These are phyloP conservation scores for Amiota mariae DNA, from an alignment of 2,888 invertebrate species.

Conservation along the genomic window DNA sequence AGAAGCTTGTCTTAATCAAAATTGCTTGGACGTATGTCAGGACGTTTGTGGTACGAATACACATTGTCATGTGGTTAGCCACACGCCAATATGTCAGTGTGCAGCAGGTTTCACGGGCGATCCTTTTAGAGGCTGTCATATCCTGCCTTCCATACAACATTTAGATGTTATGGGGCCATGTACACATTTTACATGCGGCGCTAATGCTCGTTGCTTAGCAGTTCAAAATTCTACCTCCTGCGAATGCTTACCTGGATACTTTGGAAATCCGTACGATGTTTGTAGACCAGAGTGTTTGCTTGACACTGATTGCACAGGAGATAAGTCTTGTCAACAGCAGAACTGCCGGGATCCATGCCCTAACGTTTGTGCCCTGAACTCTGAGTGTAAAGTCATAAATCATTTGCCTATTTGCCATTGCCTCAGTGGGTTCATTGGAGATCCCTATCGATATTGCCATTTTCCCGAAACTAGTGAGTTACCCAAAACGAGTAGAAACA, in stretches of 20 bases:
- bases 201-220: conserved; percentile 80
- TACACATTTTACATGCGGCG: conserved; percentile 79
- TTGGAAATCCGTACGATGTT: conserved; percentile 81
- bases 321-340: conserved; percentile 81
- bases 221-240: conserved; percentile 80
- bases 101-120: conserved; percentile 80
- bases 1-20: conserved; percentile 81
- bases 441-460: conserved; percentile 82
- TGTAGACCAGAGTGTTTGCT: conserved; percentile 87
- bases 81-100: conserved; percentile 77
- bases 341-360: conserved; percentile 87
- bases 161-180: conserved; percentile 75
- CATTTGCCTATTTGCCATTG: conserved; percentile 83
- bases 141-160: conserved; percentile 57
- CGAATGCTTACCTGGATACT: conserved; percentile 79
- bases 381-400: conserved; percentile 82
- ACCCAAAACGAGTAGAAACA: not conserved
- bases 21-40: conserved; percentile 82
- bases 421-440: conserved; percentile 81
- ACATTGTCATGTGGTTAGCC: conserved; percentile 76
- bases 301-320: conserved; percentile 83
- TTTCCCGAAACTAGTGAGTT: conserved; percentile 75
- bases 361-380: conserved; percentile 84
- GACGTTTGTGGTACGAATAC: conserved; percentile 79
- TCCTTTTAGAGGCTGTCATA: conserved; percentile 77